A percentile compares a stretch with the other conserved stretches of the same genome.
phyloP scores from a whole-genome alignment of 2,113 vertebrate genomes.

The Carlito syrichta region DNA sequence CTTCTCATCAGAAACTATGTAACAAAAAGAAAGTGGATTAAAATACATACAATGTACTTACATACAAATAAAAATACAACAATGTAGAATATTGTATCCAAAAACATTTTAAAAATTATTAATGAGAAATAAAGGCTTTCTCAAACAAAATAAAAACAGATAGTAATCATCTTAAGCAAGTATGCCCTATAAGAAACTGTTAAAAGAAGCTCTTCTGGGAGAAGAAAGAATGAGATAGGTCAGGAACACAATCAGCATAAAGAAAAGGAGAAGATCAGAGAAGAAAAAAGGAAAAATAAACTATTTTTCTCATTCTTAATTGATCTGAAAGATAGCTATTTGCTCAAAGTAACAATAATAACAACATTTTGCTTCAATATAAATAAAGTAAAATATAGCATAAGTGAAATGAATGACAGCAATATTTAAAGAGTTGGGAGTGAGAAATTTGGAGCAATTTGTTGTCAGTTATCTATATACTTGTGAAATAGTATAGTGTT shows the following conservation, averaged over 20 bases:
- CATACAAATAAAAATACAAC: not conserved
- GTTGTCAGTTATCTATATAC: not conserved
- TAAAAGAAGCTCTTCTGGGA: not conserved
- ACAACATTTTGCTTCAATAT: not conserved
- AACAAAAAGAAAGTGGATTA: not conserved
- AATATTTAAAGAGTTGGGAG: not conserved
- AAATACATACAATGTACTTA: not conserved
- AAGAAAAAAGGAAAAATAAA: not conserved
- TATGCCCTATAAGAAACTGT: not conserved
- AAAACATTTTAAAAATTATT: not conserved
- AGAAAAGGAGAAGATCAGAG: not conserved
- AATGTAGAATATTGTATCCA: not conserved
- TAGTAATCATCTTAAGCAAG: not conserved
- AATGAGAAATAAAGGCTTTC: not conserved
- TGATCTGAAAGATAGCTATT: not conserved
- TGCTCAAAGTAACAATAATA: not conserved
- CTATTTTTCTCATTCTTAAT: not conserved
- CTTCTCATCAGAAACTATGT: not conserved
- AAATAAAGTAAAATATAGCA: not conserved
- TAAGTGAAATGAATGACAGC: not conserved
- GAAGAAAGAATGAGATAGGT: not conserved
- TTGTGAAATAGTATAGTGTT: not conserved
- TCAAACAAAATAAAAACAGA: not conserved
- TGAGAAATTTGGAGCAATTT: not conserved
- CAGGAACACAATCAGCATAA: not conserved